These are phyloP conservation scores for Chloroceryle inda DNA, from an alignment of 2,797 vertebrate genomes.

Conservation along the genomic window DNA sequence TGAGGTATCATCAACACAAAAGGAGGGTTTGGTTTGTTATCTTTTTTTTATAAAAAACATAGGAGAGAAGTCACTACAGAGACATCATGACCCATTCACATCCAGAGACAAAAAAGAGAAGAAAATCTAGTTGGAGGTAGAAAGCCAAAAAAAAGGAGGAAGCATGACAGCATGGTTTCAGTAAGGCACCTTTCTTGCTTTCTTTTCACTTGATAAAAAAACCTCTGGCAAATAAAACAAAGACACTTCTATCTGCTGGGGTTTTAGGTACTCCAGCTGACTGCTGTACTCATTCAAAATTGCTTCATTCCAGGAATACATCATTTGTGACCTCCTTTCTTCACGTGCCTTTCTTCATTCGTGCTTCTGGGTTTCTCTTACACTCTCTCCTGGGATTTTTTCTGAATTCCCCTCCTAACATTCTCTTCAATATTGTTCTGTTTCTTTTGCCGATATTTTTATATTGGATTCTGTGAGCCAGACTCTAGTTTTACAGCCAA, in stretches of 20 bases:
- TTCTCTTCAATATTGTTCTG: background rate
- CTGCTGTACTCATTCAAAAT: background rate
- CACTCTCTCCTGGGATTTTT: background rate
- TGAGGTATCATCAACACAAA: background rate
- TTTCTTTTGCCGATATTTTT: background rate
- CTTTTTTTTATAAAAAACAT: background rate
- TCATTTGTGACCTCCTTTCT: background rate
- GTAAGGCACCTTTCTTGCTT: background rate
- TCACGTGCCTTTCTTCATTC: background rate
- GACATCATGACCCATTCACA: background rate
- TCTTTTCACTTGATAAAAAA: background rate
- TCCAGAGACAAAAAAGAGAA: background rate
- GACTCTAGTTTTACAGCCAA: background rate
- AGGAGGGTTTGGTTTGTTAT: fast-evolving
- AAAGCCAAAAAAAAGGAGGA: background rate
- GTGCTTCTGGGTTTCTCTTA: background rate
- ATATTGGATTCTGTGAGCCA: background rate
- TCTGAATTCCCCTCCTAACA: background rate
- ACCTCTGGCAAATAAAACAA: background rate
- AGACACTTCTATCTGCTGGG: background rate
- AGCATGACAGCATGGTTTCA: background rate
- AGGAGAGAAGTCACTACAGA: background rate
- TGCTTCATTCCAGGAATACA: background rate
- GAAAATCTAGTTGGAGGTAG: background rate
- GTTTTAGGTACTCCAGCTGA: background rate